A percentile compares a stretch with the other conserved stretches of the same genome.
Evolutionary conservation across 1,140 invertebrate genomes (phyloP).

Genomic region (Drosophila lini): DNA sequence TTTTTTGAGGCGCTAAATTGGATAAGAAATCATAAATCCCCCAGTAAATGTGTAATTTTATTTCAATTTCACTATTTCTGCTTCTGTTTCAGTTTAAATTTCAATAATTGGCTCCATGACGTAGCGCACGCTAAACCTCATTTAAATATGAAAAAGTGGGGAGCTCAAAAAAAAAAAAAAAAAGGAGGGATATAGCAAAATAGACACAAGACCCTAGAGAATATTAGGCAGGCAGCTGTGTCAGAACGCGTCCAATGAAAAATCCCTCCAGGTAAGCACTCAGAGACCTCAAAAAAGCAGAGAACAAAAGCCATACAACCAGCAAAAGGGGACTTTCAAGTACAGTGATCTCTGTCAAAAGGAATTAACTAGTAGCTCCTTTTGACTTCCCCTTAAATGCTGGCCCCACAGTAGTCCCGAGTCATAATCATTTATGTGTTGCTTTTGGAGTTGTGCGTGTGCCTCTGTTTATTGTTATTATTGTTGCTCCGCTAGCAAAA

Average conservation of each 20-base stretch:
- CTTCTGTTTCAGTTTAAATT: constrained; percentile 7
- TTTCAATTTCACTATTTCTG: neutral
- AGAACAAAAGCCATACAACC: constrained; percentile 7
- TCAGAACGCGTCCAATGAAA: constrained; percentile 10
- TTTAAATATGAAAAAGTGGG: constrained; percentile 19
- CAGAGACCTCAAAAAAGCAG: neutral
- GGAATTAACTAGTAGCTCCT: neutral
- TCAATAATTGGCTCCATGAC: constrained; percentile 33
- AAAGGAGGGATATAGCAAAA: neutral
- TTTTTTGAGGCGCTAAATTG: no score
- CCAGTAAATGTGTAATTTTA: no score
- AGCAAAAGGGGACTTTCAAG: neutral
- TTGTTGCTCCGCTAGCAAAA: constrained; percentile 47
- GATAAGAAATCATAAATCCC: no score
- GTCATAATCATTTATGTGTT: constrained; percentile 32
- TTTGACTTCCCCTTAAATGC: neutral
- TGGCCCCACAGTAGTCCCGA: constrained; percentile 19
- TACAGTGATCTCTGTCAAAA: neutral
- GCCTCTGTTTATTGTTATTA: constrained; percentile 68
- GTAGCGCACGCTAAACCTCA: constrained; percentile 15
- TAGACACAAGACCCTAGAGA: neutral
- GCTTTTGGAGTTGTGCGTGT: constrained; percentile 31
- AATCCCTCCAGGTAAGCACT: constrained; percentile 3
- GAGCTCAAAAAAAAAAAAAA: constrained; percentile 8
- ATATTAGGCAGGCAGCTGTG: neutral